Evolutionary conservation across 2,888 invertebrate species (phyloP), one percentile per base, ranked within the genome.

Genomic region (Nesidiocoris tenuis): DNA sequence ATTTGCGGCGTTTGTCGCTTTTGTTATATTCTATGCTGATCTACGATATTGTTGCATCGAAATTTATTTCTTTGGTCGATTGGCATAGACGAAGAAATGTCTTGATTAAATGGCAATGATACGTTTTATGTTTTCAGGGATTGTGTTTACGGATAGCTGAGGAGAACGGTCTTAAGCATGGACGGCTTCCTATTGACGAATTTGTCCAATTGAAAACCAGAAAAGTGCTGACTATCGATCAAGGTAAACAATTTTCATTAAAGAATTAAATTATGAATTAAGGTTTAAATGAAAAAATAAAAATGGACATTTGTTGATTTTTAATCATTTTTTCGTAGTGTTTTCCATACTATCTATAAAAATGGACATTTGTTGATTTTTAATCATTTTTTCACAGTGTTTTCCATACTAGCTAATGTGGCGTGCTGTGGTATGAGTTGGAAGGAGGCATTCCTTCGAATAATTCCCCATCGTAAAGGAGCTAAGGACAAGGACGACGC

Each of bases 221-320:
- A 80, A 93, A 94, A 85, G 98, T 98, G 67, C 87, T 99, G 76
- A 95, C 97, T 59, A 93, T 99, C 80, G 95, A 96, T 85, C 98
- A 99, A 87, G 97, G 93, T 93, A 85, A 84, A 81, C 55, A 7
- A 59, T 7, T 16, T 12, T 55, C n/a, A n/a, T n/a, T n/a, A n/a
- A n/a, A n/a, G n/a, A n/a, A n/a, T n/a, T n/a, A n/a, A n/a, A n/a
- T n/a, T n/a, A n/a, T n/a, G n/a, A n/a, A n/a, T n/a, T n/a, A n/a
- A n/a, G n/a, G n/a, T n/a, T n/a, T n/a, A n/a, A n/a, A n/a, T n/a
- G n/a, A n/a, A n/a, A n/a, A n/a, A n/a, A n/a, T n/a, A n/a, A n/a
- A n/a, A n/a, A n/a, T n/a, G n/a, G n/a, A n/a, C n/a, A n/a, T n/a
- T n/a, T n/a, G 12, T 39, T 39, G 39, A 39, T 7, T 59, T 59